Percentiles rank a stretch among this genome's conserved stretches.
Conservation (phyloP, 2,888 invertebrate genomes). For the Heliconius charithonia region DNA sequence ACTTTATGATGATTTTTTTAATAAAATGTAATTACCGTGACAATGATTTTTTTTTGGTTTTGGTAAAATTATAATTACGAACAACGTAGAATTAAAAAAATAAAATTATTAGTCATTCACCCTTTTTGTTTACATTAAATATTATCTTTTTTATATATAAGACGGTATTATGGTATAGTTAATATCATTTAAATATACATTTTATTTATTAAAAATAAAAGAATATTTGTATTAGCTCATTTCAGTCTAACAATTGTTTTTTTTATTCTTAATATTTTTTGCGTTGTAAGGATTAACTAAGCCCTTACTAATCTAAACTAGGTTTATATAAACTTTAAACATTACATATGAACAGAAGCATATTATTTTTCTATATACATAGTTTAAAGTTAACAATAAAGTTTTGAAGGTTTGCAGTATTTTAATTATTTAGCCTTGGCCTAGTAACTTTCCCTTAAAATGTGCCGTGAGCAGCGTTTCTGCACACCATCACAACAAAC, state of each 20-base stretch:
- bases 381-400: constrained; percentile 27
- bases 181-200: too few relatives aligned
- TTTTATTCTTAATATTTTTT: not conserved
- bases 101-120: not conserved
- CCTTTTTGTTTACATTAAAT: too few relatives aligned
- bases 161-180: too few relatives aligned
- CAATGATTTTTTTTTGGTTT: not conserved
- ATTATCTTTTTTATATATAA: too few relatives aligned
- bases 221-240: too few relatives aligned
- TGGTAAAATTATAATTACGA: not conserved
- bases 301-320: not conserved
- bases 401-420: constrained; percentile 1
- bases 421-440: constrained; percentile 7
- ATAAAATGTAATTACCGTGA: not conserved
- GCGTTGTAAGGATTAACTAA: not conserved
- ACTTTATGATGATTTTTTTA: not conserved
- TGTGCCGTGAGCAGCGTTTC: not conserved
- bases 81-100: too few relatives aligned
- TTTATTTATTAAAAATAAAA: too few relatives aligned
- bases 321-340: constrained; percentile 7
- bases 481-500: too few relatives aligned
- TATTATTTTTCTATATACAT: constrained; percentile 27
- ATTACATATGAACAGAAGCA: constrained; percentile 9
- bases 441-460: not conserved
- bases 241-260: too few relatives aligned